Evolutionary conservation across 2,113 vertebrate genomes (phyloP), one percentile per base, ranked within the genome.

Genomic region (Oncorhynchus keta): DNA sequence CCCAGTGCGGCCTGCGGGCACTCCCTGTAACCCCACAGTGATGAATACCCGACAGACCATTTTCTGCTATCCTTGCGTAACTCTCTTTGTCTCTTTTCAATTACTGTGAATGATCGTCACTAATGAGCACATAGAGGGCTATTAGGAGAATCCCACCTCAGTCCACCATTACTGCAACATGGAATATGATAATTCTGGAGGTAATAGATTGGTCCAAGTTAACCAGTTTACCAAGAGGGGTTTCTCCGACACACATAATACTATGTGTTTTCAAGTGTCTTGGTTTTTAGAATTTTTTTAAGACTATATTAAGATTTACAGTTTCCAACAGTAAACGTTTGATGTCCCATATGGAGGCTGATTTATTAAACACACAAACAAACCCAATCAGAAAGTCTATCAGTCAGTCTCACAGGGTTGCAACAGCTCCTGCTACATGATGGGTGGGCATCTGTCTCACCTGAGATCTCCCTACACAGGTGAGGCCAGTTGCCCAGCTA

Each of bases 381-480:
- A 9, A 45, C 39, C 9, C 67, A 68, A 74, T 86, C 78, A 74
- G 74, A 78, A 78, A 45, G 39, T 45, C 9, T 45, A 71, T 84
- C 82, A 84, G 84, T 90, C 83, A 66, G 83, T 70, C 81, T 78
- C 77, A 72, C 76, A 79, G 68, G 77, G 32, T 76, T 77, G 68
- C 79, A 81, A 76, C 81, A 83, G 81, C 78, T 77, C 76, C 77
- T 76, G 82, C 84, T 85, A 85, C 84, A 82, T 79, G 86, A 85
- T 86, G 86, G 83, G 79, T 59, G 73, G 88, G 87, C 86, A 87
- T 87, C 87, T 90, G 90, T 77, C 76, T 83, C 81, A 70, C 79
- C 72, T 28, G 24, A 65, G 3, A 4, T 65, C 22, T 12, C 24
- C 62, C 62, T 13, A 26, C 62, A 65, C 24, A 22, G 61, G 62